These are phyloP conservation scores for Rousettus leschenaultii DNA, from an alignment of 2,113 vertebrate genomes.

Conservation along the genomic window DNA sequence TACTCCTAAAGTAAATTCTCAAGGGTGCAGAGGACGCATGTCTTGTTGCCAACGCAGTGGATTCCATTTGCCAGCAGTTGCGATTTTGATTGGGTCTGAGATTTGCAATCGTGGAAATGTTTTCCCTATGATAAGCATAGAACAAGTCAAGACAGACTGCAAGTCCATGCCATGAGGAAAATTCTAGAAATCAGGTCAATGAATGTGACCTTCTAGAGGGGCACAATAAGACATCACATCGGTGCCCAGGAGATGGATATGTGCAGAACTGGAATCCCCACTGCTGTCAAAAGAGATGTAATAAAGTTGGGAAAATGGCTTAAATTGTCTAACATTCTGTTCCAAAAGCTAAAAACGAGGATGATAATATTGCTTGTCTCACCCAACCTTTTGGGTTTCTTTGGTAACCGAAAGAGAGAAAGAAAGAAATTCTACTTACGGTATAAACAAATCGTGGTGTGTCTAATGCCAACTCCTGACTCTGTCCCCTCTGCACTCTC, in stretches of 20 bases:
- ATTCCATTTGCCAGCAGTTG: background rate
- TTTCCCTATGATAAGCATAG: background rate
- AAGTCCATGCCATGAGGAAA: background rate
- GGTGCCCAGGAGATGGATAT: background rate
- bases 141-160: background rate
- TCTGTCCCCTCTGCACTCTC: background rate
- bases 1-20: background rate
- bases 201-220: background rate
- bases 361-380: background rate
- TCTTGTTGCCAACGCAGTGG: background rate
- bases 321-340: background rate
- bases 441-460: background rate
- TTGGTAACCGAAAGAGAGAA: background rate
- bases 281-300: background rate
- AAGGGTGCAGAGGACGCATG: background rate
- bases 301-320: background rate
- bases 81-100: background rate
- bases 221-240: background rate
- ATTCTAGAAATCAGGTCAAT: background rate
- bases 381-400: background rate
- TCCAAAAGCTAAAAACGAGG: constrained; percentile 1
- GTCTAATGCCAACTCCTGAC: constrained; percentile 11
- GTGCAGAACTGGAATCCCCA: background rate
- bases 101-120: background rate
- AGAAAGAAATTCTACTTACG: background rate